Evolutionary conservation across 2,888 invertebrate species (phyloP), one percentile per base, ranked within the genome.

Genomic region (Sinodicranocentrus sp.): DNA sequence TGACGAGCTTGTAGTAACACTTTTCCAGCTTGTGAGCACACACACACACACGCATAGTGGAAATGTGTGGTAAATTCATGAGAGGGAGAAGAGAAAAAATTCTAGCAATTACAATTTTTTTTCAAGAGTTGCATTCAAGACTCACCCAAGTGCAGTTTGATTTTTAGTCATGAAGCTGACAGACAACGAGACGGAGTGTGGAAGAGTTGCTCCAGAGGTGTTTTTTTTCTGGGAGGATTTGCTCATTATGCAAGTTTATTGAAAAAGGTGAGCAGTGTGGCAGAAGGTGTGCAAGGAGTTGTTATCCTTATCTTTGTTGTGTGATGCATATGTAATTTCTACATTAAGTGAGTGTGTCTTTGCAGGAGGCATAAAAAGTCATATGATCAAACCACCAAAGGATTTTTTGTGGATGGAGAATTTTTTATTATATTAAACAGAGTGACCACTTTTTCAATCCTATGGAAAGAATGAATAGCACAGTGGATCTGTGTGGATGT

Each of bases 271-370:
- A 57, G 19, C 57, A 21, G 57, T 25, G 26, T 59, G 68, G 65
- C 80, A 73, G 71, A 82, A 82, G 82, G 82, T 82, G 82, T 76
- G 76, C 75, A 82, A 70, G 63, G 10, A 75, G 82, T 70, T 82
- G 59, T 82, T 82, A 68, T 75, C 61, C 10, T 75, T 82, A 80
- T 73, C 80, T 57, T 39, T 39, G 13, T 39, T n/a, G n/a, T n/a
- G n/a, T n/a, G n/a, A n/a, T n/a, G n/a, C 39, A 39, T 13, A 8
- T 39, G 39, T 13, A 39, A 5, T 39, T 39, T 5, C 13, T 39
- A 8, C 39, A 13, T 39, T 39, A 13, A 59, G 2, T n/a, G 65
- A 73, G 44, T 73, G 59, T 52, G 23, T 75, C 76, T 77, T 77
- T 77, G 77, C 68, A 77, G 77, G 77, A 77, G 77, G 68, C 43